Evolutionary conservation across 2,888 invertebrate genomes (phyloP).

Genomic region (Bedellia somnulentella): DNA sequence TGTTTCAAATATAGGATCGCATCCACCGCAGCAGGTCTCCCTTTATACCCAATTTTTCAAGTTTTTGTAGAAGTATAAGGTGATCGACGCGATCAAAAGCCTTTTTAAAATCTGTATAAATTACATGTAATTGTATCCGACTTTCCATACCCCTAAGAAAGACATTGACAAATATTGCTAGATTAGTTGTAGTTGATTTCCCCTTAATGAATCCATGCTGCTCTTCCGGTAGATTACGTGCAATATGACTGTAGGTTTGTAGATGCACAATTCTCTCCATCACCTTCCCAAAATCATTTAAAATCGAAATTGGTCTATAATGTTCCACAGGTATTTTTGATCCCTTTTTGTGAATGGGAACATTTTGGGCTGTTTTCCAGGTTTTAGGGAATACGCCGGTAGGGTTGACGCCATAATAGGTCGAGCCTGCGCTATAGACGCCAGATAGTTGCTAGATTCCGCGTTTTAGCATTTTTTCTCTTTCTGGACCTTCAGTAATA

Average conservation of each 20-base stretch:
- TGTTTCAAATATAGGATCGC: background rate
- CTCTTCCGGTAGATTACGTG: background rate
- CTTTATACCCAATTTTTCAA: slow-evolving; percentile 1
- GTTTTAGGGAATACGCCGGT: background rate
- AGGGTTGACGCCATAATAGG: too few species aligned
- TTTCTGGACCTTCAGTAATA: too few species aligned
- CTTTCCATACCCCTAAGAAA: background rate
- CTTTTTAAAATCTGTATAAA: slow-evolving; percentile 3
- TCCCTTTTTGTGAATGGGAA: slow-evolving; percentile 1
- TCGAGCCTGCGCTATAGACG: too few species aligned
- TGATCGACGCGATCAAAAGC: slow-evolving; percentile 1
- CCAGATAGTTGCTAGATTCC: too few species aligned
- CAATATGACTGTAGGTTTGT: background rate
- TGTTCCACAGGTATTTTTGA: background rate
- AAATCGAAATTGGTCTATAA: background rate
- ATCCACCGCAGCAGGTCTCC: background rate
- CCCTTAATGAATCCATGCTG: too few species aligned
- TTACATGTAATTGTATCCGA: background rate
- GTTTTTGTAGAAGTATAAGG: background rate
- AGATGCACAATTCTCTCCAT: background rate
- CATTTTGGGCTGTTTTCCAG: background rate
- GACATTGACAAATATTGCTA: background rate
- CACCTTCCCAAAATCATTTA: slow-evolving; percentile 1
- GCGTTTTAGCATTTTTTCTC: too few species aligned
- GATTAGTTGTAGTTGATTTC: background rate